Evolutionary conservation across 2,888 invertebrate genomes (phyloP), one percentile per base, ranked within the genome.

Genomic region (Sceliomorpha sp.): DNA sequence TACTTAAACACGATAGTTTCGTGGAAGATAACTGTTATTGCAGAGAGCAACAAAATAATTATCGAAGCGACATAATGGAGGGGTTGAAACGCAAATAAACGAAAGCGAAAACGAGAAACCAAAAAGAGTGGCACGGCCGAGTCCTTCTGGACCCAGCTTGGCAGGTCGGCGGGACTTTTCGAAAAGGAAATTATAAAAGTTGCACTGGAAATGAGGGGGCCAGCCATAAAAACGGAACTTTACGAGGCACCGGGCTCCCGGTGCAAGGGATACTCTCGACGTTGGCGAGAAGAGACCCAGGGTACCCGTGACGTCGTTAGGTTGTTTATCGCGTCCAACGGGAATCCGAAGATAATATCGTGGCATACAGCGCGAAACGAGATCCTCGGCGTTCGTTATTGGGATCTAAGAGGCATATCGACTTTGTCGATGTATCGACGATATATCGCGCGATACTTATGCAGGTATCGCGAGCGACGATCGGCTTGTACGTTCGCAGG

Each of bases 191-290:
- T 83, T 84, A 83, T 81, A 81, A 82, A 80, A 82, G 79, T 80
- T 72, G 81, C 76, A 76, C 82, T 83, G 79, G 81, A 87, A 86
- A 86, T 80, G 84, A 78, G 81, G 77, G 76, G 81, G 81, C 77
- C 77, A 76, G 81, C 78, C 79, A 83, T 85, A 85, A 85, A 88
- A 79, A 85, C 82, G 79, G 82, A 86, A 85, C 81, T 86, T 87
- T 88, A 88, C 77, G 88, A 84, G 85, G 86, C 80, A 78, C 74
- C 70, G 77, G 72, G 75, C 77, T 83, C 80, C 77, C 74, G 81
- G 77, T 63, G 73, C 71, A 67, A 74, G 58, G 68, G 71, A 58
- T 44, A 63, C 71, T 68, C 56, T 66, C 71, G 51, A 34, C 34
- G 70, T 63, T 45, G 58, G 58, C 70, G 32, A 72, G 74, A 73